Percentiles rank a stretch among this genome's conserved stretches.
phyloP scores from a whole-genome alignment of 2,113 vertebrate species.

The Fulmarus glacialis region DNA sequence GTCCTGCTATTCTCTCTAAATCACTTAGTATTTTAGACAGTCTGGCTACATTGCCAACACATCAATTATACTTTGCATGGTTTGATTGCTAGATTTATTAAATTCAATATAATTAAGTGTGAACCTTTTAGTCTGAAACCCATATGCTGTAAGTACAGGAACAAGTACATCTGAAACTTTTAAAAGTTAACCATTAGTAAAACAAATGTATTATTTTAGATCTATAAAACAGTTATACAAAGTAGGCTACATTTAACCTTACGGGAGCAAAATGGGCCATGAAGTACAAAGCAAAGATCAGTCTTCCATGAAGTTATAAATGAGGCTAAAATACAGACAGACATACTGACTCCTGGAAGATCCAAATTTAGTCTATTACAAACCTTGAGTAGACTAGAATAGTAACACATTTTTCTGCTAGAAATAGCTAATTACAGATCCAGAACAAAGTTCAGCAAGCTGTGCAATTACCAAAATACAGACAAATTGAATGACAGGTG shows the following conservation, averaged over 20 bases:
- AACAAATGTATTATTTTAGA: not conserved
- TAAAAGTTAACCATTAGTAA: not conserved
- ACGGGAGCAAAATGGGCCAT: constrained; percentile 23
- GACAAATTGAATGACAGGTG: constrained; percentile 33
- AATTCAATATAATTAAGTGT: not conserved
- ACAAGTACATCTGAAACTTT: not conserved
- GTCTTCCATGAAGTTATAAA: constrained; percentile 18
- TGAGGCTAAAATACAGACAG: constrained; percentile 30
- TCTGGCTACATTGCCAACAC: not conserved
- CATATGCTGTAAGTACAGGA: not conserved
- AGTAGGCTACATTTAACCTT: constrained; percentile 9
- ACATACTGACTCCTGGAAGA: constrained; percentile 37
- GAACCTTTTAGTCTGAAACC: not conserved
- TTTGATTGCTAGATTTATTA: constrained; percentile 8
- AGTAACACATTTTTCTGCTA: constrained; percentile 44
- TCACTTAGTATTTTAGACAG: not conserved
- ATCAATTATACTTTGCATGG: not conserved
- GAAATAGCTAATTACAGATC: constrained; percentile 25
- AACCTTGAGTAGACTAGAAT: constrained; percentile 9
- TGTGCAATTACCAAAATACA: constrained; percentile 20
- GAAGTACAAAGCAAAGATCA: constrained; percentile 47
- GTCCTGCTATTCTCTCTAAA: not conserved
- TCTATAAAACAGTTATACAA: not conserved
- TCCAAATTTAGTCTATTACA: constrained; percentile 36
- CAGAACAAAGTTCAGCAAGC: constrained; percentile 46